phyloP scores from a whole-genome alignment of 2,888 invertebrate species.

The Microchrysa polita region DNA sequence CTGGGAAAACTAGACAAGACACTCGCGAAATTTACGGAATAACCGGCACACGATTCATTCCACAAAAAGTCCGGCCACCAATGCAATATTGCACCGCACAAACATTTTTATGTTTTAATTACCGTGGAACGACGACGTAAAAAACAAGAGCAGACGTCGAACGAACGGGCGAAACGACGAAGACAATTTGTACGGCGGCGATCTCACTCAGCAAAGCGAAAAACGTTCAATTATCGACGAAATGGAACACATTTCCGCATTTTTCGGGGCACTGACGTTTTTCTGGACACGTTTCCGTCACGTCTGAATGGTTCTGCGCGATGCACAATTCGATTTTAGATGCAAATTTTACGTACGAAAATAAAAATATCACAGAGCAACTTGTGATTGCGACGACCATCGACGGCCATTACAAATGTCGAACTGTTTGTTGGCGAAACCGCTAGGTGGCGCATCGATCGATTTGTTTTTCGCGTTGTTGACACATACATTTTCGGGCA shows the following conservation, averaged over 20 bases:
- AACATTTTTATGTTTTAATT: neutral
- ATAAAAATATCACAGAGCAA: conserved; percentile 51
- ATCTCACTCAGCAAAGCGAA: neutral
- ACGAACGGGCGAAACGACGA: too few species aligned
- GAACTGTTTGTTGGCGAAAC: conserved; percentile 30
- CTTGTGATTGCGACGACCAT: conserved; percentile 49
- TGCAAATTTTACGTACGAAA: conserved; percentile 48
- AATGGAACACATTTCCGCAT: conserved; percentile 12
- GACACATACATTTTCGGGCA: neutral
- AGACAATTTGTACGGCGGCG: too few species aligned
- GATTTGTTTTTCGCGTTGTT: neutral
- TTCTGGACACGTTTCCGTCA: neutral
- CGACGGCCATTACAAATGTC: conserved; percentile 51
- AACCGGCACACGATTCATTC: neutral
- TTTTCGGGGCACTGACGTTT: neutral
- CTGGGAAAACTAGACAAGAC: neutral
- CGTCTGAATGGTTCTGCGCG: conserved; percentile 1
- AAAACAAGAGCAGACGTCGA: conserved; percentile 26
- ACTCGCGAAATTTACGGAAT: too few species aligned
- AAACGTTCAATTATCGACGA: conserved; percentile 12
- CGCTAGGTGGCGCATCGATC: conserved; percentile 40
- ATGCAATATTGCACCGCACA: neutral
- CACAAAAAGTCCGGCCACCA: too few species aligned
- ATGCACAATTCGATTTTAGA: conserved; percentile 23
- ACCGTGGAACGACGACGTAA: conserved; percentile 20